Base-by-base conservation (phyloP, 1,140 invertebrate species). In the Amyelois transitella region DNA sequence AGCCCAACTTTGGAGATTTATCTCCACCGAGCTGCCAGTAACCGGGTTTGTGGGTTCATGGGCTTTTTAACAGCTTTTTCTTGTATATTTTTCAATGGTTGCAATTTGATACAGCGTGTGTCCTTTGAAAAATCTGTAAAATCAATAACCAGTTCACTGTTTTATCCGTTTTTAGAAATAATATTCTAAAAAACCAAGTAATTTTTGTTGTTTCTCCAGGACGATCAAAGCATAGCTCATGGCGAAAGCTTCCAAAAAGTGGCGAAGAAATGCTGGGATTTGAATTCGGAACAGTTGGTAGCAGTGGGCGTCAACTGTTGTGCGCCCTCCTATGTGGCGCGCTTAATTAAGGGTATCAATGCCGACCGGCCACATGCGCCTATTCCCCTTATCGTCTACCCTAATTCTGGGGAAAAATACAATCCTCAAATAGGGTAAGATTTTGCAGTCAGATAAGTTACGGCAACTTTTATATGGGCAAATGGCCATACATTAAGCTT, bases 301-400 rank as follows among this genome's bases (percentile, higher is more conserved):
- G 96, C 92, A 1, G 90, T 98, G 47, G 97, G 97, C 0, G 91
- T 96, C 0, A 98, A 98, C 81, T 98, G 97, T 81, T 90, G 95
- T 54, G 81, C 87, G 28, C 88, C 88, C 0, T 87, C 82, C n/a
- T 86, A 86, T 90, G 60, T 84, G 71, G 60, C 91, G 86, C 60
- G 74, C 22, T 87, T 96, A 18, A 71, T 96, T 44, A 84, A 85
- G 55, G 89, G 90, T 12, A 88, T 93, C 63, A 89, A 91, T 62
- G 84, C 84, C 52, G 82, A 89, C 44, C 77, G 87, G 55, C 78
- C 75, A 48, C 80, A 88, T 69, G 81, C 79, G 32, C 84, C 87
- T 52, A 88, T 93, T 49, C 92, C 92, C 7, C 84, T 95, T 12
- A 91, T 96, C 66, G 92, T 93, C 4, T 96, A 96, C 87, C 94